Evolutionary conservation across 2,797 vertebrate species (phyloP), one percentile per base, ranked within the genome.

Genomic region (Xenentodon cancila): DNA sequence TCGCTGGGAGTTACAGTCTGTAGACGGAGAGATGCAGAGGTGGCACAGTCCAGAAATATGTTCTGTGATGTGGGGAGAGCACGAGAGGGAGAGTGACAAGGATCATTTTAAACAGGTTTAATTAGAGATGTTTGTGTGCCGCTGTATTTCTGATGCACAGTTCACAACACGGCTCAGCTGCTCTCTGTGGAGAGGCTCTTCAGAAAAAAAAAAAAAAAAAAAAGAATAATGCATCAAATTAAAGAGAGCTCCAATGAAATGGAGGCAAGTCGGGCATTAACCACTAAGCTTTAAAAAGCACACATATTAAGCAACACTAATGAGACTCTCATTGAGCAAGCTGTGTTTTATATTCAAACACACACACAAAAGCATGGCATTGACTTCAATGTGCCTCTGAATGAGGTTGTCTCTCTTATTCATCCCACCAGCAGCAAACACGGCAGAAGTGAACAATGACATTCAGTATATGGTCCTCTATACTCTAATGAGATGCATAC

Each of bases 291-390:
- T 91, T 90, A 89, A 91, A 92, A 92, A 90, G 88, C 84, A 89
- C 87, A 92, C 86, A 88, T 89, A 92, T 92, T 92, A 91, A 89
- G 89, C 89, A 90, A 88, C 85, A 79, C 82, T 93, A 93, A 93
- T 91, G 91, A 93, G 90, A 84, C 79, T 82, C 86, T 91, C 83
- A 84, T 89, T 87, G 85, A 91, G 84, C 81, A 37, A 22, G 75
- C 80, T 82, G 71, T 82, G 81, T 86, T 90, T 92, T 88, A 85
- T 86, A 89, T 91, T 87, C 70, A 76, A 79, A 86, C 71, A 53
- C 76, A 68, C 80, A 68, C 80, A 83, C 73, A 83, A 81, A 82
- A 82, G 82, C 49, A 18, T 59, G 30, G 69, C 79, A 68, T 60
- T 76, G 79, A 88, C 84, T 88, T 85, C 69, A 87, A 48, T 82